phyloP scores from a whole-genome alignment of 1,140 invertebrate species.

The Oedothorax gibbosus region DNA sequence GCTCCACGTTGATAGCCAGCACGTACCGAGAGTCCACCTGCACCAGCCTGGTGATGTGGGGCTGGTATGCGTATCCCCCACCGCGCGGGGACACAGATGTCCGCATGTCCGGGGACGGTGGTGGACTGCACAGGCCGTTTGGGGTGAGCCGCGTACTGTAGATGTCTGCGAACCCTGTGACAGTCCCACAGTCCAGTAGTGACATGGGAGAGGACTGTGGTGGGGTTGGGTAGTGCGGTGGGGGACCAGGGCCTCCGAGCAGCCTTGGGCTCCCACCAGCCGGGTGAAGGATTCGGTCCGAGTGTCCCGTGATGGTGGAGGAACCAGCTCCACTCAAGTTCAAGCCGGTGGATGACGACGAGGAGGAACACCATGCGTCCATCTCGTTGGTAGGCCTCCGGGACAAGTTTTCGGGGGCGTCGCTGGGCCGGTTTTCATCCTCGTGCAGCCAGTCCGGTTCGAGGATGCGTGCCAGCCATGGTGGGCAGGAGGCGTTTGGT shows the following conservation, averaged over 20 bases:
- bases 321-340: constrained; percentile 40
- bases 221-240: constrained; percentile 58
- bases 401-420: constrained; percentile 40
- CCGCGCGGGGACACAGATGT: constrained; percentile 35
- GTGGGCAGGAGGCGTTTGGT: constrained; percentile 14
- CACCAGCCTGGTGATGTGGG: constrained; percentile 81
- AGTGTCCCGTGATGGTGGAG: constrained; percentile 18
- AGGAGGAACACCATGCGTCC: constrained; percentile 33
- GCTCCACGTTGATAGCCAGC: constrained; percentile 87
- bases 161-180: constrained; percentile 32
- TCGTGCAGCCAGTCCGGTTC: constrained; percentile 41
- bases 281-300: constrained; percentile 31
- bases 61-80: constrained; percentile 63
- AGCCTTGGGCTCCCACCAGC: constrained; percentile 53
- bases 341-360: constrained; percentile 12
- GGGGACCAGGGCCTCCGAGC: constrained; percentile 45
- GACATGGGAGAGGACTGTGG: constrained; percentile 57
- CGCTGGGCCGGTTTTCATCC: constrained; percentile 6
- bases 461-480: constrained; percentile 41
- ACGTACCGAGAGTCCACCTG: constrained; percentile 81
- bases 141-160: constrained; percentile 29
- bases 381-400: constrained; percentile 28
- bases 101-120: constrained; percentile 53
- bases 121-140: constrained; percentile 53
- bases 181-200: constrained; percentile 39